Conservation (phyloP, 2,797 vertebrate genomes). For the Odontamblyopus lacepedii region DNA sequence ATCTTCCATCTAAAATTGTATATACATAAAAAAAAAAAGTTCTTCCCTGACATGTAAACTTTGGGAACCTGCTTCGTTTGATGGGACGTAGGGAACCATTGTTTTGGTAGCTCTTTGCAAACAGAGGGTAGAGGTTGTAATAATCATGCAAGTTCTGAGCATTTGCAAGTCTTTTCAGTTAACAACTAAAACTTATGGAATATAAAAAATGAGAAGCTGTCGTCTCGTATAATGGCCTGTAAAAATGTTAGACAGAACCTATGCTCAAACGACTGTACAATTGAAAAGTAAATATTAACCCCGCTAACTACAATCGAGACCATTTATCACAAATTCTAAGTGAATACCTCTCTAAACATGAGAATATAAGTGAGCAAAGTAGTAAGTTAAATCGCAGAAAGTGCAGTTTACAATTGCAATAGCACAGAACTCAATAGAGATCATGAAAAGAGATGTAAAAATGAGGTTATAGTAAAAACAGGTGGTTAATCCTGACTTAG, state of each 20-base stretch:
- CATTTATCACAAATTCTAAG: too few relatives aligned
- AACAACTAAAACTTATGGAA: slow-evolving; percentile 58
- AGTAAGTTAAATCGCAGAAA: background rate
- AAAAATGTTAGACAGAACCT: background rate
- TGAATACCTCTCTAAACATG: background rate
- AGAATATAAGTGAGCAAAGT: background rate
- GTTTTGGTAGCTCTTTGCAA: slow-evolving; percentile 58
- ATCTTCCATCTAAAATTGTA: too few relatives aligned
- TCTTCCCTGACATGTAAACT: background rate
- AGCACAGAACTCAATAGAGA: background rate
- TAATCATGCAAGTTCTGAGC: slow-evolving; percentile 81
- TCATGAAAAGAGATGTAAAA: background rate
- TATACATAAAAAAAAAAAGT: too few relatives aligned
- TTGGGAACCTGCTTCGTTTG: background rate
- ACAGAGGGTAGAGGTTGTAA: slow-evolving; percentile 74
- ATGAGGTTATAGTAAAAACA: background rate
- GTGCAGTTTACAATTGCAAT: background rate
- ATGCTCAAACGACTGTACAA: background rate
- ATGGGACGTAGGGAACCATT: slow-evolving; percentile 15
- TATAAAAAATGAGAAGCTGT: background rate
- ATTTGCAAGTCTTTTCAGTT: slow-evolving; percentile 88
- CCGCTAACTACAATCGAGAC: background rate
- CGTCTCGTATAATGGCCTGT: background rate
- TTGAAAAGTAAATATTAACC: background rate
- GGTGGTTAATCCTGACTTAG: slow-evolving; percentile 36